Conservation (phyloP, 2,113 vertebrate genomes). For the Tupaia chinensis region DNA sequence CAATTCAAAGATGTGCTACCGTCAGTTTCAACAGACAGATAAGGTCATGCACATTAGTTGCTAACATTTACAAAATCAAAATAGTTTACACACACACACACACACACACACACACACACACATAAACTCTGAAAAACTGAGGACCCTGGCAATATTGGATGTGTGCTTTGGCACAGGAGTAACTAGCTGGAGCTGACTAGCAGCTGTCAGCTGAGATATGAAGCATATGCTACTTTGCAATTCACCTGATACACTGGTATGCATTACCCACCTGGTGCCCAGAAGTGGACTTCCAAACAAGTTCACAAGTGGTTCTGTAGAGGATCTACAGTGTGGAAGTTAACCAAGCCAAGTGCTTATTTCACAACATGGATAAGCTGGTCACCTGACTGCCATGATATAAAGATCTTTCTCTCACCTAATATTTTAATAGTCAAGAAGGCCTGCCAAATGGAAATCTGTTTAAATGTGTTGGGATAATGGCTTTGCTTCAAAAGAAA, state of each 20-base stretch:
- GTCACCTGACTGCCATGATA: not conserved
- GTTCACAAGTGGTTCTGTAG: not conserved
- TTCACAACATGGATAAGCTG: not conserved
- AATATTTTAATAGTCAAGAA: conserved; percentile 38
- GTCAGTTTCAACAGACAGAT: not conserved
- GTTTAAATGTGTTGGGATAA: not conserved
- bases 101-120: no score
- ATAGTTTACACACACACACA: not conserved
- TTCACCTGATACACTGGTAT: not conserved
- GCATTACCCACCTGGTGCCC: not conserved
- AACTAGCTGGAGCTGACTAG: not conserved
- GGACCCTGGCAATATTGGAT: not conserved
- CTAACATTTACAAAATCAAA: conserved; percentile 35
- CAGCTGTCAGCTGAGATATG: not conserved
- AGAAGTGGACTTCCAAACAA: not conserved
- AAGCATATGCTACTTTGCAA: not conserved
- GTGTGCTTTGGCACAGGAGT: not conserved
- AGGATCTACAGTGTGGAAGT: not conserved
- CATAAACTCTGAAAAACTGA: not conserved
- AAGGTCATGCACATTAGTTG: conserved; percentile 24
- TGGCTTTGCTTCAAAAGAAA: not conserved
- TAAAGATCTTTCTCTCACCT: not conserved
- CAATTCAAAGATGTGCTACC: not conserved
- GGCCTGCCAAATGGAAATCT: not conserved
- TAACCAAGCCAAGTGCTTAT: not conserved